phyloP scores from a whole-genome alignment of 2,113 vertebrate genomes.

The Gyps fulvus region DNA sequence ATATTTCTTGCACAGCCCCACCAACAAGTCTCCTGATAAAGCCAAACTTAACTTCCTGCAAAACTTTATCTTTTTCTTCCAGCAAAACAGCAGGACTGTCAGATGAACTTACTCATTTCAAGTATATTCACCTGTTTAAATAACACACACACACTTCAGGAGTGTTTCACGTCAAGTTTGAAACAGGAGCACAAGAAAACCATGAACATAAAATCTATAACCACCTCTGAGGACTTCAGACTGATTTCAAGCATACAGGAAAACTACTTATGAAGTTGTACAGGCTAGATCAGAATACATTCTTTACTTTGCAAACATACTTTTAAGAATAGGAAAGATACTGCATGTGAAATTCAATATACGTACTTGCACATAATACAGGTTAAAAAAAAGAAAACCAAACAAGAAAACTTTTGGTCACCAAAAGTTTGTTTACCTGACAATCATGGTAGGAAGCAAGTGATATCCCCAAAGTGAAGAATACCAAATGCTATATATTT shows the following conservation, averaged over 20 bases:
- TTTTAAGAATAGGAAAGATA: not conserved
- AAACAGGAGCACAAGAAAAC: not conserved
- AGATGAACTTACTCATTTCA: not conserved
- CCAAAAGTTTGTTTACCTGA: slow-evolving; percentile 37
- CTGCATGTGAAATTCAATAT: not conserved
- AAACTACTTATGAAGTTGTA: not conserved
- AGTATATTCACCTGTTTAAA: not conserved
- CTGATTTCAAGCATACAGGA: slow-evolving; percentile 45
- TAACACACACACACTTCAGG: not conserved
- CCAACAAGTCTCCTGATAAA: not conserved
- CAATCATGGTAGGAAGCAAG: not conserved
- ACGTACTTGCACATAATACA: not conserved
- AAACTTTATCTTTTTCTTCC: not conserved
- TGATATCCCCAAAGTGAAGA: slow-evolving; percentile 10
- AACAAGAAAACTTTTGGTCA: slow-evolving; percentile 42
- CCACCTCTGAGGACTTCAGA: not conserved
- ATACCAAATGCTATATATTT: not conserved
- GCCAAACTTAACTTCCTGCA: not conserved
- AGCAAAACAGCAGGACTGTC: not conserved
- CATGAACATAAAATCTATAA: not conserved
- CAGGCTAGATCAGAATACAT: not conserved
- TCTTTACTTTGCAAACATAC: not conserved
- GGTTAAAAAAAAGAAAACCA: not conserved
- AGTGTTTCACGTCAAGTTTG: not conserved
- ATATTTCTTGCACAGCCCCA: not conserved